These are phyloP conservation scores for Amblyjoppa fuscipennis DNA, from an alignment of 2,888 invertebrate species.

Conservation along the genomic window DNA sequence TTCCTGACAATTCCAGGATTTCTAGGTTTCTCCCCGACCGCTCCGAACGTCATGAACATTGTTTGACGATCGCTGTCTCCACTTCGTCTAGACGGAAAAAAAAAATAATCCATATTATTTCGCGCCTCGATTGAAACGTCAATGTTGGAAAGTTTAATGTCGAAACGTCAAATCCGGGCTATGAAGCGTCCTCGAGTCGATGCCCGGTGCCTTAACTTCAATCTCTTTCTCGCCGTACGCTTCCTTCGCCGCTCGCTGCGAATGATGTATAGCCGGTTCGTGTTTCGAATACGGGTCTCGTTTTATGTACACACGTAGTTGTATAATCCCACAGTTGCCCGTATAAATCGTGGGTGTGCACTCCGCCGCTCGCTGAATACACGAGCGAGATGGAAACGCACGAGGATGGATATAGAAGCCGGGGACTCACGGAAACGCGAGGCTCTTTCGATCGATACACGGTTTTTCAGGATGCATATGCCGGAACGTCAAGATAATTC, in stretches of 20 bases:
- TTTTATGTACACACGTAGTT: constrained; percentile 43
- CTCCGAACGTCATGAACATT: too few relatives aligned
- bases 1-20: too few relatives aligned
- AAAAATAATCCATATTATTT: too few relatives aligned
- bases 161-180: constrained; percentile 29
- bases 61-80: too few relatives aligned
- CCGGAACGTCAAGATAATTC: constrained; percentile 60
- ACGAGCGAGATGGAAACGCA: constrained; percentile 19
- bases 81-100: too few relatives aligned
- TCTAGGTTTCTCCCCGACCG: too few relatives aligned
- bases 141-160: background rate
- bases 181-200: background rate
- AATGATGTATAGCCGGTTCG: constrained; percentile 30
- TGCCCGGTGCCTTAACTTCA: background rate
- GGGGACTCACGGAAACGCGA: constrained; percentile 1
- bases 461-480: constrained; percentile 48
- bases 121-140: too few relatives aligned
- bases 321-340: constrained; percentile 21
- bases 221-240: background rate
- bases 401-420: constrained; percentile 25
- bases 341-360: constrained; percentile 23
- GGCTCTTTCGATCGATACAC: constrained; percentile 57
- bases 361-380: background rate
- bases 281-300: constrained; percentile 45
- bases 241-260: background rate